phyloP scores from a whole-genome alignment of 2,797 vertebrate species.

The Melanotaenia pygmaea region DNA sequence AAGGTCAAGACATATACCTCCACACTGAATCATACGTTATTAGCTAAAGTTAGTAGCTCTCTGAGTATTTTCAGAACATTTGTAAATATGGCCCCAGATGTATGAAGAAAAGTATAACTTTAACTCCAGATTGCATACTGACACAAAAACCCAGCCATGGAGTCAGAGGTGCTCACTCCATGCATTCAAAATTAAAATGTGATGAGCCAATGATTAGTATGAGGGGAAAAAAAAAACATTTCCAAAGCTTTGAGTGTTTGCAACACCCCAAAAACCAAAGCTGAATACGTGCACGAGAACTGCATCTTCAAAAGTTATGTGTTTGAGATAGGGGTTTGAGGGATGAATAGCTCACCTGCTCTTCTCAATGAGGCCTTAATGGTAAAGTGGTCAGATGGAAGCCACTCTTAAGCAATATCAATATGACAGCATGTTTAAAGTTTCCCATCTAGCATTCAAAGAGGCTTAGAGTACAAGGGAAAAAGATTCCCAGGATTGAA shows the following conservation, averaged over 20 bases:
- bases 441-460: background rate
- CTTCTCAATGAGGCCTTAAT: background rate
- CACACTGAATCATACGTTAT: no score
- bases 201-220: background rate
- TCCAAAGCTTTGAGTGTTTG: background rate
- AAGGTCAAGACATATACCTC: no score
- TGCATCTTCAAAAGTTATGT: background rate
- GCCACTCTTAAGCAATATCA: background rate
- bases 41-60: no score
- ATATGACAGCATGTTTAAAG: background rate
- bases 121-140: background rate
- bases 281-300: background rate
- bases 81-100: background rate
- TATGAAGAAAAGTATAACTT: background rate
- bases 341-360: background rate
- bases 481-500: background rate
- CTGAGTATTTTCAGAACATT: background rate
- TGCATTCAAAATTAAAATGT: background rate
- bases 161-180: background rate
- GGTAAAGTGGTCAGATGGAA: conserved; percentile 1
- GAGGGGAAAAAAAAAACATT: background rate
- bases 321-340: background rate
- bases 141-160: background rate
- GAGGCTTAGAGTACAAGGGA: background rate
- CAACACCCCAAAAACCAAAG: background rate